Conservation (phyloP, 2,113 vertebrate species). For the Epinephelus cyanopodus region DNA sequence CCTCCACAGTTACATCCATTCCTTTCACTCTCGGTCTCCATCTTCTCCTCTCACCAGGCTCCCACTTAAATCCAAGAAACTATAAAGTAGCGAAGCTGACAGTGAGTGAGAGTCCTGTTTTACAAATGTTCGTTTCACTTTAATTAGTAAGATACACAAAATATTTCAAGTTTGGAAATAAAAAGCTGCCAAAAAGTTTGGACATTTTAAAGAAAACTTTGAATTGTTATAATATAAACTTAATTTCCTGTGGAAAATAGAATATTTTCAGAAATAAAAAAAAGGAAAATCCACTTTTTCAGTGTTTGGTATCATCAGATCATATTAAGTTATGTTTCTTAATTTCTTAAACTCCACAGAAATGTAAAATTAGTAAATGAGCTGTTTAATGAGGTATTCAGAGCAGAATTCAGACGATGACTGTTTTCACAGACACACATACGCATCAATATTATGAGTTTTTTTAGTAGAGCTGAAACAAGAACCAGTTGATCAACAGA, state of each 20-base stretch:
- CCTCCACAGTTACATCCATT: constrained; percentile 30
- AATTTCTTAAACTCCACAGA: background rate
- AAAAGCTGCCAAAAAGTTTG: background rate
- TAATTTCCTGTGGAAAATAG: background rate
- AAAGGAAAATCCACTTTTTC: background rate
- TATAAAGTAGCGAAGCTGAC: background rate
- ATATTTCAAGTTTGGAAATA: background rate
- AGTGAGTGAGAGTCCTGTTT: background rate
- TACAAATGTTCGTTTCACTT: background rate
- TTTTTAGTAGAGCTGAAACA: background rate
- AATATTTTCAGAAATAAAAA: background rate
- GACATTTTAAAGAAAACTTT: background rate
- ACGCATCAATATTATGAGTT: background rate
- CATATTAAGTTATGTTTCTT: background rate
- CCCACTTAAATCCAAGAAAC: constrained; percentile 3
- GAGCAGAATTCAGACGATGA: background rate
- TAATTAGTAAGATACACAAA: background rate
- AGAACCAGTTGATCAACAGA: background rate
- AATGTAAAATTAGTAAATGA: background rate
- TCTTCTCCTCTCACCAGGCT: background rate
- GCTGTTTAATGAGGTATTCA: background rate
- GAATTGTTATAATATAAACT: background rate
- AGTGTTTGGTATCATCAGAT: background rate
- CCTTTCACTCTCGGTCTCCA: background rate
- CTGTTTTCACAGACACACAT: background rate